A percentile compares a stretch with the other conserved stretches of the same genome.
phyloP scores from a whole-genome alignment of 2,888 invertebrate species.

The Saturnia japonica region DNA sequence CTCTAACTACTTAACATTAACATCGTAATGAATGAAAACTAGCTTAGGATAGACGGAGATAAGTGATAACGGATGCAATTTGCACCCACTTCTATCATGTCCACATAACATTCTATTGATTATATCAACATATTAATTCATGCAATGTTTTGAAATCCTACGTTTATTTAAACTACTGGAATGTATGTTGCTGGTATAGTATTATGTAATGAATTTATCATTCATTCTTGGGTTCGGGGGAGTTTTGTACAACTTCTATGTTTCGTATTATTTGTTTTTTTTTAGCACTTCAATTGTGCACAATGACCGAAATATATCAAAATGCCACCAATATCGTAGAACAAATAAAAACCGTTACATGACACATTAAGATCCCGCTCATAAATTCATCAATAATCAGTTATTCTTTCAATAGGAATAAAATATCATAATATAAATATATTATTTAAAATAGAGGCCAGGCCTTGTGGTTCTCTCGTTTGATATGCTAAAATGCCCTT shows the following conservation, averaged over 20 bases:
- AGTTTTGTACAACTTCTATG: too few relatives aligned
- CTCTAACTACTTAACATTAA: conserved; percentile 9
- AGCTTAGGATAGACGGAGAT: conserved; percentile 13
- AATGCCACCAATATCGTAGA: too few relatives aligned
- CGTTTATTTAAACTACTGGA: neutral
- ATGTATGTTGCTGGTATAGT: neutral
- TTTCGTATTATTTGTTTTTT: too few relatives aligned
- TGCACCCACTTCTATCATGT: neutral
- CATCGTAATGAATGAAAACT: conserved; percentile 14
- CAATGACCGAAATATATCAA: neutral
- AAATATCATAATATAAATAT: conserved; percentile 45
- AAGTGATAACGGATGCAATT: conserved; percentile 11
- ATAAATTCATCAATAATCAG: neutral
- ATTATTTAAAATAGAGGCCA: conserved; percentile 52
- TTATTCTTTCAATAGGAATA: too few relatives aligned
- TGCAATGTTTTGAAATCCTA: neutral
- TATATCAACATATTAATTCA: neutral
- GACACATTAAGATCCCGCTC: neutral
- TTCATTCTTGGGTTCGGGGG: too few relatives aligned
- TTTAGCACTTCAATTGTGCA: too few relatives aligned
- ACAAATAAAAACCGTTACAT: too few relatives aligned
- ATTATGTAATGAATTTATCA: neutral
- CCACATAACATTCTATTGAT: neutral
- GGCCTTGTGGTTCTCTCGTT: conserved; percentile 47
- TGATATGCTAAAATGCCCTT: conserved; percentile 68